Percentiles rank a stretch among this genome's conserved stretches.
Conservation (phyloP, 2,888 invertebrate species). For the Sphinx pinastri region DNA sequence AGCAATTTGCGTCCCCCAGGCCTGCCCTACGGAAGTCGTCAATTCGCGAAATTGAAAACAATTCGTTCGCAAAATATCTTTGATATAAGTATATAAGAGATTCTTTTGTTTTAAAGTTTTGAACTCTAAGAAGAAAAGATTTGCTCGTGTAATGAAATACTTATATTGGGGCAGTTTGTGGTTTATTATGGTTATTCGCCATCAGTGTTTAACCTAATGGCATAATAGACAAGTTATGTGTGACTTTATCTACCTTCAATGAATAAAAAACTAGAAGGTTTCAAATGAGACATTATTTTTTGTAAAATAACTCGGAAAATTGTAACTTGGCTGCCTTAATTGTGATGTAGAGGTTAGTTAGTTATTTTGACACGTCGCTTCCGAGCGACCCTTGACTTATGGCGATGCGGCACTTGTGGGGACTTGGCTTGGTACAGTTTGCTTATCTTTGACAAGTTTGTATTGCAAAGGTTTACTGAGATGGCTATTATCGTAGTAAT, state of each 20-base stretch:
- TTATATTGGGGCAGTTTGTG: too few relatives aligned
- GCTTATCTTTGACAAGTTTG: conserved; percentile 10
- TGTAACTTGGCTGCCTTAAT: not conserved
- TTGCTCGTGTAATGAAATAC: too few relatives aligned
- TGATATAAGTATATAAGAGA: not conserved
- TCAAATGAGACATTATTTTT: too few relatives aligned
- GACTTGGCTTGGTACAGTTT: not conserved
- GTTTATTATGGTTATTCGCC: too few relatives aligned
- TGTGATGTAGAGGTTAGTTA: not conserved
- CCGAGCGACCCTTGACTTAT: conserved; percentile 8
- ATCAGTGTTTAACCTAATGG: too few relatives aligned
- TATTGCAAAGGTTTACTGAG: not conserved
- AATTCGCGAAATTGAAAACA: conserved; percentile 68
- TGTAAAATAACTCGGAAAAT: too few relatives aligned
- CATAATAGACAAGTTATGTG: too few relatives aligned
- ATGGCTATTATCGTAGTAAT: too few relatives aligned
- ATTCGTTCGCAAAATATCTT: conserved; percentile 29
- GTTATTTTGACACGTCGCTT: not conserved
- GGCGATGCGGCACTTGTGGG: not conserved
- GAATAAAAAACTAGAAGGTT: too few relatives aligned
- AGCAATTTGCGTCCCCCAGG: conserved; percentile 64
- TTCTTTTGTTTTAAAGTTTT: conserved; percentile 12
- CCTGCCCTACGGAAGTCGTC: conserved; percentile 61
- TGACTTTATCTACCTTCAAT: too few relatives aligned
- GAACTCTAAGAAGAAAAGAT: not conserved